A percentile compares a stretch with the other conserved stretches of the same genome.
Evolutionary conservation across 1,140 invertebrate species (phyloP).

Genomic region (Leptonema lineaticorne): DNA sequence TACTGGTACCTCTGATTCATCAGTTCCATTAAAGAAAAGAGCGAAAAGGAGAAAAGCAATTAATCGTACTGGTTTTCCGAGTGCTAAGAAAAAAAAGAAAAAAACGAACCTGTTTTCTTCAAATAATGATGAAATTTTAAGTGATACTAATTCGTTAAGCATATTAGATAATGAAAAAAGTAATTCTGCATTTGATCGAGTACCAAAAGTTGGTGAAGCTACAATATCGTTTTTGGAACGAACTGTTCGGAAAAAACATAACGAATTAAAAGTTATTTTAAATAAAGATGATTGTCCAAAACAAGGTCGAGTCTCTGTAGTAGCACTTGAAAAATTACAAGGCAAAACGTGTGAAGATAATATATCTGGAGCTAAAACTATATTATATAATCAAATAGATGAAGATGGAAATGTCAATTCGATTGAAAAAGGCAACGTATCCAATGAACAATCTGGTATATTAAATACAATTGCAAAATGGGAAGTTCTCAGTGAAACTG

Average conservation of each 20-base stretch:
- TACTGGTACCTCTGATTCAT: slow-evolving; percentile 34
- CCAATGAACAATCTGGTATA: slow-evolving; percentile 17
- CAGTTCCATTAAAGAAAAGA: slow-evolving; percentile 61
- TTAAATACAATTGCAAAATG: slow-evolving; percentile 54
- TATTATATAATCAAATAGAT: not conserved
- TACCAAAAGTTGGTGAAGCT: slow-evolving; percentile 65
- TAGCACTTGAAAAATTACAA: slow-evolving; percentile 60
- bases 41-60: slow-evolving; percentile 72
- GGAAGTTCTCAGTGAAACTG: slow-evolving; percentile 60
- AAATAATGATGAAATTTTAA: slow-evolving; percentile 29
- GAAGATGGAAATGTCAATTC: not conserved
- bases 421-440: not conserved
- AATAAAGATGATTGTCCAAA: slow-evolving; percentile 56
- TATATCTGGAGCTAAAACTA: slow-evolving; percentile 11
- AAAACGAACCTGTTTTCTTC: slow-evolving; percentile 49
- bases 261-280: slow-evolving; percentile 52
- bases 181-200: slow-evolving; percentile 59
- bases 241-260: slow-evolving; percentile 51
- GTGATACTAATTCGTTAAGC: slow-evolving; percentile 45
- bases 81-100: slow-evolving; percentile 81
- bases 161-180: slow-evolving; percentile 48
- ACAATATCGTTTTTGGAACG: slow-evolving; percentile 63
- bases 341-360: slow-evolving; percentile 46
- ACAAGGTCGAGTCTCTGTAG: slow-evolving; percentile 57
- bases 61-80: slow-evolving; percentile 85